phyloP scores from a whole-genome alignment of 2,113 vertebrate species.

The Nettapus auritus region DNA sequence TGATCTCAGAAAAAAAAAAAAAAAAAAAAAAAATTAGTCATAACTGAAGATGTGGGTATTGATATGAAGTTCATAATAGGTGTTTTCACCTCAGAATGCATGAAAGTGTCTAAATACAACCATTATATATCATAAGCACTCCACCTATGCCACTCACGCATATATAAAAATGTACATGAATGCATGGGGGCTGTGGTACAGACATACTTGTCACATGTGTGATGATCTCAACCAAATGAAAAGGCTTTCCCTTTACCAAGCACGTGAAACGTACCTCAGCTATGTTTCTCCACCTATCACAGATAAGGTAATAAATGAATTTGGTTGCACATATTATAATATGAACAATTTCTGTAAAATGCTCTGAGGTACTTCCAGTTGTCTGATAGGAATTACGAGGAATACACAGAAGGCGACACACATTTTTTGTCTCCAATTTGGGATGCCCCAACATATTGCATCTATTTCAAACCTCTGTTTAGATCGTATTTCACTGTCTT shows the following conservation, averaged over 20 bases:
- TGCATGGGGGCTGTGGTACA: neutral
- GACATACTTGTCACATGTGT: neutral
- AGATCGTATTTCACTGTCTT: neutral
- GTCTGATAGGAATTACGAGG: neutral
- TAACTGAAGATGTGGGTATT: neutral
- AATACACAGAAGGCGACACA: neutral
- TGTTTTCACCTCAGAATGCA: neutral
- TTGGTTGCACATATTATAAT: neutral
- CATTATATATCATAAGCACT: neutral
- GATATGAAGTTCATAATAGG: neutral
- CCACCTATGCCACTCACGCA: neutral
- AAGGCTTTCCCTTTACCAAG: neutral
- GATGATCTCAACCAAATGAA: constrained; percentile 9
- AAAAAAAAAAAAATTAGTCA: neutral
- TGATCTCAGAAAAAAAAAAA: neutral
- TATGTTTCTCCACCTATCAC: neutral
- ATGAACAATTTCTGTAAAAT: neutral
- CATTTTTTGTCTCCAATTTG: neutral
- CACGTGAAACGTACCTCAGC: neutral
- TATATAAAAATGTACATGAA: neutral
- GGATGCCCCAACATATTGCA: neutral
- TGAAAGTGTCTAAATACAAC: constrained; percentile 1
- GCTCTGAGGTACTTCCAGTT: neutral
- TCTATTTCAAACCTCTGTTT: neutral
- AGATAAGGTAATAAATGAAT: constrained; percentile 10